Conservation (phyloP, 2,113 vertebrate species). For the Syrrhaptes paradoxus region DNA sequence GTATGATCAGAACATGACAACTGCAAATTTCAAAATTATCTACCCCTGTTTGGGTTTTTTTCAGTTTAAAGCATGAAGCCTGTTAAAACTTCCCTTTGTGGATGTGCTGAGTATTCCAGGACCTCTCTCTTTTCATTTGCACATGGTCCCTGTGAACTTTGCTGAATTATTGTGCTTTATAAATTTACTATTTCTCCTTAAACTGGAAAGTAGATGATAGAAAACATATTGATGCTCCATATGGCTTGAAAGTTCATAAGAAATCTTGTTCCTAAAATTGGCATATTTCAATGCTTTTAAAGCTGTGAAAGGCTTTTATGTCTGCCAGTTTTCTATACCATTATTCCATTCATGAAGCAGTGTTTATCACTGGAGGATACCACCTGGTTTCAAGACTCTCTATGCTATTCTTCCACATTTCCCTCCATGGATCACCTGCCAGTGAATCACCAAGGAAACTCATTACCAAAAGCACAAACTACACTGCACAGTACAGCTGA, state of each 20-base stretch:
- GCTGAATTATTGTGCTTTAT: background rate
- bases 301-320: background rate
- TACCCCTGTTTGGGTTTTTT: background rate
- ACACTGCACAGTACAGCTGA: background rate
- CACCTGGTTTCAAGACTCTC: background rate
- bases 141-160: background rate
- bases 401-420: background rate
- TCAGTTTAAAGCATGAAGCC: background rate
- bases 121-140: background rate
- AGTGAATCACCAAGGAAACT: constrained; percentile 48
- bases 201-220: background rate
- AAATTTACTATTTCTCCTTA: constrained; percentile 14
- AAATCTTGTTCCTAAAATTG: background rate
- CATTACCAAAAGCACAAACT: background rate
- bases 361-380: background rate
- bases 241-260: background rate
- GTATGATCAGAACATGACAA: background rate
- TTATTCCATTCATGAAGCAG: background rate
- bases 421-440: constrained; percentile 19
- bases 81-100: background rate
- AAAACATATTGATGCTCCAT: constrained; percentile 17
- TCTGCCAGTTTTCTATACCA: background rate
- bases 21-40: background rate
- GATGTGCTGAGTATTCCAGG: background rate
- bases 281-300: background rate